Conservation (phyloP, 2,888 invertebrate species). For the Stenolophus ochropezus region DNA sequence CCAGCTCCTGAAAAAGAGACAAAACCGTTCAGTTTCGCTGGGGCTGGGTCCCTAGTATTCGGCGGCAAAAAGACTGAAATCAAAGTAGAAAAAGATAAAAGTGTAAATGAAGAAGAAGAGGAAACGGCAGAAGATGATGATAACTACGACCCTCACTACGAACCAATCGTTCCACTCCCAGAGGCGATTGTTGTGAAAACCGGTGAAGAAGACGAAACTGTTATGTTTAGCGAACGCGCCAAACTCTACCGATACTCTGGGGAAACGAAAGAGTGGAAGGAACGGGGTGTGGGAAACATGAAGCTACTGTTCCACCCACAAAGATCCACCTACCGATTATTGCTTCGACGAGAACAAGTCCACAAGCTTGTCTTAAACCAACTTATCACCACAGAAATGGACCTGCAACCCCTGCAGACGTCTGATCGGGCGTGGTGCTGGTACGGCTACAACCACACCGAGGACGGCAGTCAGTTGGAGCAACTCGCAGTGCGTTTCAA, state of each 20-base stretch:
- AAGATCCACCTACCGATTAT: constrained; percentile 81
- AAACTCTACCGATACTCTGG: constrained; percentile 87
- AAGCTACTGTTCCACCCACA: constrained; percentile 87
- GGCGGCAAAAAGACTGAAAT: constrained; percentile 65
- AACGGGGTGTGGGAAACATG: constrained; percentile 93
- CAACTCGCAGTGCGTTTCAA: constrained; percentile 89
- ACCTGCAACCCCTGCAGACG: constrained; percentile 79
- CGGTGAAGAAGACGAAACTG: constrained; percentile 92
- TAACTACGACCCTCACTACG: constrained; percentile 91
- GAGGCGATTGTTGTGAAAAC: constrained; percentile 89
- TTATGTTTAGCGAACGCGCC: constrained; percentile 86
- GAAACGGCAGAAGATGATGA: constrained; percentile 67
- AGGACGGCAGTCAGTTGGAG: constrained; percentile 81
- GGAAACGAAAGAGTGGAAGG: constrained; percentile 91
- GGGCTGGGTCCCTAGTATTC: constrained; percentile 81
- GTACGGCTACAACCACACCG: constrained; percentile 86
- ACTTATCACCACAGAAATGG: constrained; percentile 78
- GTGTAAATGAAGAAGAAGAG: constrained; percentile 48
- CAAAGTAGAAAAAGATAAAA: constrained; percentile 55
- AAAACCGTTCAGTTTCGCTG: constrained; percentile 79
- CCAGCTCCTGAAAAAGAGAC: constrained; percentile 64
- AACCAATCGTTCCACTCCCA: constrained; percentile 92
- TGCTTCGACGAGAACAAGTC: constrained; percentile 93
- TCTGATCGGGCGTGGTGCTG: constrained; percentile 86
- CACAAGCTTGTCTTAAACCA: constrained; percentile 88